A percentile compares a stretch with the other conserved stretches of the same genome.
Evolutionary conservation across 2,797 vertebrate species (phyloP).

Genomic region (Yasuhikotakia modesta): DNA sequence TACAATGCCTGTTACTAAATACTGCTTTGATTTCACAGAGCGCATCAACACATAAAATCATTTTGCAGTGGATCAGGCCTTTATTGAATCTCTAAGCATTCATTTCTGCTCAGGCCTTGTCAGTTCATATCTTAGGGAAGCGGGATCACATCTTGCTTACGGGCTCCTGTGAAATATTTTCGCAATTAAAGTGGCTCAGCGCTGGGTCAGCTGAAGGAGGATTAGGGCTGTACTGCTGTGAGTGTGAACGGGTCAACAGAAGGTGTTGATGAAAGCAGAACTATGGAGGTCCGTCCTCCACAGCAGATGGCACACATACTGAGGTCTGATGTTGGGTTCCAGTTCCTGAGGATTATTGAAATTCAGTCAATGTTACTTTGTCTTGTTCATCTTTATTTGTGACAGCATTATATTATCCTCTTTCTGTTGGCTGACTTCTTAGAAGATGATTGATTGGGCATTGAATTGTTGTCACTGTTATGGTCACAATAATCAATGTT

Average conservation of each 20-base stretch:
- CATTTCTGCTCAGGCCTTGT: background rate
- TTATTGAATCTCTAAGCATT: conserved; percentile 35
- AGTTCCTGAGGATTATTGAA: conserved; percentile 19
- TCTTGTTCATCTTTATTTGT: conserved; percentile 5
- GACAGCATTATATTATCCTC: background rate
- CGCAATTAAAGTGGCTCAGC: conserved; percentile 25
- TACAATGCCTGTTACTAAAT: conserved; percentile 12
- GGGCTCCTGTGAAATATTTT: conserved; percentile 34
- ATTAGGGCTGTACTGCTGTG: conserved; percentile 53
- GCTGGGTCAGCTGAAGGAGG: conserved; percentile 50
- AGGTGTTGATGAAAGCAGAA: conserved; percentile 45
- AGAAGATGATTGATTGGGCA: background rate
- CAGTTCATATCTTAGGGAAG: background rate
- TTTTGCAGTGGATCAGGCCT: conserved; percentile 11
- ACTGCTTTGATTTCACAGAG: conserved; percentile 19
- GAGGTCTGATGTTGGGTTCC: conserved; percentile 43
- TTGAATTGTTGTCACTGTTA: background rate
- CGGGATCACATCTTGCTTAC: background rate
- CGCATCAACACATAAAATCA: conserved; percentile 7
- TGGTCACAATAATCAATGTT: background rate
- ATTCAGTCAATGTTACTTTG: conserved; percentile 6
- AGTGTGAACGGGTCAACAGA: conserved; percentile 54
- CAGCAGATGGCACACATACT: conserved; percentile 51
- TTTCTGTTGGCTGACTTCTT: background rate
- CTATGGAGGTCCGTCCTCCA: conserved; percentile 16